Evolutionary conservation across 2,113 vertebrate species (phyloP).

Genomic region (Ctenomys sociabilis): DNA sequence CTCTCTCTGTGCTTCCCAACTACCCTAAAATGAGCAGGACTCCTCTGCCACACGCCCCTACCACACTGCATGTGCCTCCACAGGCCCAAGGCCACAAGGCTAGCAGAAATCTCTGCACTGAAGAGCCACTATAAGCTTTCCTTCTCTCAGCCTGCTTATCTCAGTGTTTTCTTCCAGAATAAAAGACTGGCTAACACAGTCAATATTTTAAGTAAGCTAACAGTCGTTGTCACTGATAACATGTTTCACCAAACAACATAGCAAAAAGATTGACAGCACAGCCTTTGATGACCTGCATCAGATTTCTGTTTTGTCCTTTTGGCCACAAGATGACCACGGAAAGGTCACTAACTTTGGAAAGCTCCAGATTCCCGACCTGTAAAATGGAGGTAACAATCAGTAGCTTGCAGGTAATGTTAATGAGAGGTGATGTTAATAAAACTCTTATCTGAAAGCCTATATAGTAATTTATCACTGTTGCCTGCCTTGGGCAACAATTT

Average conservation of each 20-base stretch:
- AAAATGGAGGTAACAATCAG: background rate
- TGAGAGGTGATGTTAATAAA: background rate
- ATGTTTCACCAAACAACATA: background rate
- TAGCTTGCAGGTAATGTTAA: background rate
- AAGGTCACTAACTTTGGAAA: background rate
- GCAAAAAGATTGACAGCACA: background rate
- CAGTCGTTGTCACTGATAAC: background rate
- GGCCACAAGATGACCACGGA: background rate
- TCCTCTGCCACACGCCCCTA: too few relatives aligned
- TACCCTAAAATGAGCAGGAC: background rate
- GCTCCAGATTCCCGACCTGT: background rate
- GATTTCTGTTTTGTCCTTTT: background rate
- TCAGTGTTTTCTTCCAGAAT: background rate
- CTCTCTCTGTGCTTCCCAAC: background rate
- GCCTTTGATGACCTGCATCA: background rate
- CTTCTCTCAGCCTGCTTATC: background rate
- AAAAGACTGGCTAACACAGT: background rate
- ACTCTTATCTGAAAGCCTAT: background rate
- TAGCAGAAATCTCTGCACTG: background rate
- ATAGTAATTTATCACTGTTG: too few relatives aligned
- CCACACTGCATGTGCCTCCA: too few relatives aligned
- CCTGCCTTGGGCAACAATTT: too few relatives aligned
- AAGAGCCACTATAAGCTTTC: background rate
- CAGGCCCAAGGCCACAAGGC: background rate
- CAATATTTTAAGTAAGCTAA: slow-evolving; percentile 21